phyloP scores from a whole-genome alignment of 2,113 vertebrate species.

The Notiomystis cincta region DNA sequence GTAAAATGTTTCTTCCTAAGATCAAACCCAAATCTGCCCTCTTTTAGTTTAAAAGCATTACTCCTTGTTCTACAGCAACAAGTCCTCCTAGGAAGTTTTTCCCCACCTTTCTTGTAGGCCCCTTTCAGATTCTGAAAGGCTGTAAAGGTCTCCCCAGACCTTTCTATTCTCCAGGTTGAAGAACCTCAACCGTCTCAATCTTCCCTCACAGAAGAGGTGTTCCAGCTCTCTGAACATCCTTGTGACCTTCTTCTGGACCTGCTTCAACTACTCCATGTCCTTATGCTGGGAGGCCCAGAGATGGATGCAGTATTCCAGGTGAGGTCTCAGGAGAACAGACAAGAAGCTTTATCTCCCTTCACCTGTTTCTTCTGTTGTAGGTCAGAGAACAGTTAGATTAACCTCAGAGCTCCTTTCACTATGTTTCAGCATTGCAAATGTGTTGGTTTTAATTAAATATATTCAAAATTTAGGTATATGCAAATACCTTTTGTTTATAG shows the following conservation, averaged over 20 bases:
- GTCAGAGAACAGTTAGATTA: not conserved
- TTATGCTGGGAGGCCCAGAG: too few relatives aligned
- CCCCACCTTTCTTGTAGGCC: too few relatives aligned
- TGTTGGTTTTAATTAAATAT: rapidly evolving
- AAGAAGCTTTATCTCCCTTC: not conserved
- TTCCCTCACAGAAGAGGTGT: not conserved
- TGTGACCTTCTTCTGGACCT: not conserved
- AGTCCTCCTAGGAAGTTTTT: not conserved
- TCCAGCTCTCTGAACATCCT: not conserved
- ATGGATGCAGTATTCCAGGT: not conserved
- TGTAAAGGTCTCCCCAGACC: not conserved
- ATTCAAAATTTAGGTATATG: not conserved
- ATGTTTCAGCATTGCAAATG: not conserved
- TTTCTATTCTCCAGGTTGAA: not conserved
- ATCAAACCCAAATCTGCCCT: not conserved
- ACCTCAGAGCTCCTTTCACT: not conserved
- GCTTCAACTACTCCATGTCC: too few relatives aligned
- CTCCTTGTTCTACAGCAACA: not conserved
- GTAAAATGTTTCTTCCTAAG: not conserved
- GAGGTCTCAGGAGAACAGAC: not conserved
- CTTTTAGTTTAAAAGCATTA: not conserved
- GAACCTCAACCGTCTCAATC: not conserved
- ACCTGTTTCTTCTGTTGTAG: not conserved
- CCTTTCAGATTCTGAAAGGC: not conserved
- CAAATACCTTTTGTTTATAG: not conserved